A percentile compares a stretch with the other conserved stretches of the same genome.
Evolutionary conservation across 2,113 vertebrate species (phyloP).

Genomic region (Sander vitreus): DNA sequence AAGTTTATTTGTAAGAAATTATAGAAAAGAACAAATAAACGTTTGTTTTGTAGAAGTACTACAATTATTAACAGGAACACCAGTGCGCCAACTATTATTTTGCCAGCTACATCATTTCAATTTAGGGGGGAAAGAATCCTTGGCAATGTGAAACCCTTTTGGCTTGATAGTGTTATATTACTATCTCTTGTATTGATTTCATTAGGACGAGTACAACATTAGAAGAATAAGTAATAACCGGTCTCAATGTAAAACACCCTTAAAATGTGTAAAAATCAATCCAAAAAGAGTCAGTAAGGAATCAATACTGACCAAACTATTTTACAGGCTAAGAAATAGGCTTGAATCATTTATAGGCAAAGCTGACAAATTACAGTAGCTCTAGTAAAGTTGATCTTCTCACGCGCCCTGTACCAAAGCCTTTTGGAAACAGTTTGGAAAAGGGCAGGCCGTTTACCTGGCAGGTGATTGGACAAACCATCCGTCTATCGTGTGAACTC

Average conservation of each 20-base stretch:
- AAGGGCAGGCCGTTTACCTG: too few relatives aligned
- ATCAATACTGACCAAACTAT: constrained; percentile 28
- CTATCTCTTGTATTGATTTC: constrained; percentile 35
- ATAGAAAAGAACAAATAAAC: constrained; percentile 1
- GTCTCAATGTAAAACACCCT: constrained; percentile 20
- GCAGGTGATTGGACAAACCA: too few relatives aligned
- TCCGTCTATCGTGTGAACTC: too few relatives aligned
- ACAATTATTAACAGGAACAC: constrained; percentile 24
- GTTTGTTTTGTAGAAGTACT: constrained; percentile 22
- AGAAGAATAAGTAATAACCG: constrained; percentile 25
- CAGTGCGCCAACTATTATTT: neutral
- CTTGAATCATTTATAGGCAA: constrained; percentile 40
- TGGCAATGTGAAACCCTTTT: constrained; percentile 16
- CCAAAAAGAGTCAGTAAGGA: constrained; percentile 29
- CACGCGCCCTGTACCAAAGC: neutral
- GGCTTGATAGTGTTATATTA: constrained; percentile 25
- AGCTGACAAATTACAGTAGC: constrained; percentile 26
- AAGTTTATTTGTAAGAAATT: neutral
- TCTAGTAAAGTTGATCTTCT: constrained; percentile 17
- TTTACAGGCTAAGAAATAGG: constrained; percentile 15
- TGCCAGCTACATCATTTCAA: constrained; percentile 32
- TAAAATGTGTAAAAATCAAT: constrained; percentile 46
- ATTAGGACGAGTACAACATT: constrained; percentile 4
- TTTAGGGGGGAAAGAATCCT: constrained; percentile 3
- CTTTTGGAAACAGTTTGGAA: neutral